A percentile compares a stretch with the other conserved stretches of the same genome.
These are phyloP conservation scores for Hetaerina titia DNA, from an alignment of 2,888 invertebrate genomes.

Conservation along the genomic window DNA sequence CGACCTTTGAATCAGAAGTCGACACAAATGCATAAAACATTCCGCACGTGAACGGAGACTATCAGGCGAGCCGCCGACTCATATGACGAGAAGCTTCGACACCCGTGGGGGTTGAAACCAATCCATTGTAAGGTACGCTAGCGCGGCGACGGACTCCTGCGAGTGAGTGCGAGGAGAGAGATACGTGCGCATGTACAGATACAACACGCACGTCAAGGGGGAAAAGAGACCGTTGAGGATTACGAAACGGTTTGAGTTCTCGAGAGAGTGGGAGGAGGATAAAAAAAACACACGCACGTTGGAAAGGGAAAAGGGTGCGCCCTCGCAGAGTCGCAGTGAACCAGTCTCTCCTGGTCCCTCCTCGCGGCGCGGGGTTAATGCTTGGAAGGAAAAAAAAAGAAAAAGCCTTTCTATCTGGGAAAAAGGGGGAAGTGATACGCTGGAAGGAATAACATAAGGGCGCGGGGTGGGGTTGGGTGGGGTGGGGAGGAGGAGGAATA, in stretches of 20 bases:
- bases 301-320: not conserved
- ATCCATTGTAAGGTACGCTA: not conserved
- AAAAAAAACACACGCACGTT: not conserved
- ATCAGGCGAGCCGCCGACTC: not conserved
- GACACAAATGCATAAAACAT: not conserved
- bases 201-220: not conserved
- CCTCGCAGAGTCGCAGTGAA: not conserved
- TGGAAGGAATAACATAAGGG: not conserved
- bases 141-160: not conserved
- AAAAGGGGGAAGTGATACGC: no score
- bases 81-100: not conserved
- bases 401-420: no score
- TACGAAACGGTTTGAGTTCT: not conserved
- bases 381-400: not conserved
- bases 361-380: not conserved
- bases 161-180: not conserved
- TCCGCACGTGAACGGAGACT: not conserved
- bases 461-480: not conserved
- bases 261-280: not conserved
- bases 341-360: not conserved
- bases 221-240: not conserved
- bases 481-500: not conserved
- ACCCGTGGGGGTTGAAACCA: not conserved
- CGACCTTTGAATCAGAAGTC: not conserved
- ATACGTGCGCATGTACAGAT: not conserved